A percentile compares a stretch with the other conserved stretches of the same genome.
These are phyloP conservation scores for Diprion similis DNA, from an alignment of 1,140 invertebrate species.

Conservation along the genomic window DNA sequence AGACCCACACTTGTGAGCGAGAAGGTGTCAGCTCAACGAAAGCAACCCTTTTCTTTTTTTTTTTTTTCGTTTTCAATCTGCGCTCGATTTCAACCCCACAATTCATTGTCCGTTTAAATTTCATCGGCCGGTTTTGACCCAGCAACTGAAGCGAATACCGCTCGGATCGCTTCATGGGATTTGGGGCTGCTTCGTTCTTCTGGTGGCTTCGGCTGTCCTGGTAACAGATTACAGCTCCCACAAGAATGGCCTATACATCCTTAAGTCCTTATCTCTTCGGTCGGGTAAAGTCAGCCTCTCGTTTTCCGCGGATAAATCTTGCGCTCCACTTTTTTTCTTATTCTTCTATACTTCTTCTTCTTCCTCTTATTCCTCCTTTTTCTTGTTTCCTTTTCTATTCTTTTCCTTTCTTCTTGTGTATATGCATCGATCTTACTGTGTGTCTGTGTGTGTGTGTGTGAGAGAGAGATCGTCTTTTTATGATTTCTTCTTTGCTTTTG, in stretches of 20 bases:
- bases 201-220: slow-evolving; percentile 34
- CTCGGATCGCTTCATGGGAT: not conserved
- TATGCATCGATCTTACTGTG: no score
- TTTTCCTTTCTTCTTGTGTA: not conserved
- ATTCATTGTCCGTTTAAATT: not conserved
- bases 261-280: slow-evolving; percentile 17
- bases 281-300: slow-evolving; percentile 13
- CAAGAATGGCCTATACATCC: slow-evolving; percentile 34
- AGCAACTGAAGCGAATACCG: not conserved
- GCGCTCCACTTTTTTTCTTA: not conserved
- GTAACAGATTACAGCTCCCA: slow-evolving; percentile 43
- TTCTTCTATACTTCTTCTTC: not conserved
- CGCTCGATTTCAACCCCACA: no score
- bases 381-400: not conserved
- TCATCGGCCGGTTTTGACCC: not conserved
- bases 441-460: no score
- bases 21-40: no score
- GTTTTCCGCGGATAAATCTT: slow-evolving; percentile 13
- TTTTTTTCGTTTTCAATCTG: no score
- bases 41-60: no score
- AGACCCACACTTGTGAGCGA: no score
- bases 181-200: not conserved
- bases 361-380: slow-evolving; percentile 9
- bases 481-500: no score
- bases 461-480: no score